Evolutionary conservation across 2,797 vertebrate genomes (phyloP).

Genomic region (Poliocrania exsul): DNA sequence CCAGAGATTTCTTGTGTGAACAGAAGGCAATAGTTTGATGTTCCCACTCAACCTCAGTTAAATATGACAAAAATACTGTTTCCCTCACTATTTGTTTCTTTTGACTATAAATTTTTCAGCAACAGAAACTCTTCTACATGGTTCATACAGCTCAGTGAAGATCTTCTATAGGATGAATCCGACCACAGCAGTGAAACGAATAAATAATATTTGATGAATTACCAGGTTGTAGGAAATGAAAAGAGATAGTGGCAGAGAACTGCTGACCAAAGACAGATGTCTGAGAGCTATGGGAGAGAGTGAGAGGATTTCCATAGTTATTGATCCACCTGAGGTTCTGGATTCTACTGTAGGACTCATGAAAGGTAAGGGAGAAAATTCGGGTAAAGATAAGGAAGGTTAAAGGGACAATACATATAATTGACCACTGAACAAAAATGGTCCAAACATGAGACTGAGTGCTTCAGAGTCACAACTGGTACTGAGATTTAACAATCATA

Average conservation of each 20-base stretch:
- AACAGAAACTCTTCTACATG: background rate
- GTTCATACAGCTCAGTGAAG: background rate
- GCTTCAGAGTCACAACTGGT: background rate
- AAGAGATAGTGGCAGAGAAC: background rate
- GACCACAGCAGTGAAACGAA: background rate
- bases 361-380: background rate
- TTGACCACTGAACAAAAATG: background rate
- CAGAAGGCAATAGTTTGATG: slow-evolving; percentile 37
- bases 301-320: background rate
- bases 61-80: slow-evolving; percentile 29
- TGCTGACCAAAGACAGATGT: background rate
- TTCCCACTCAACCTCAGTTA: slow-evolving; percentile 50
- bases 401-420: background rate
- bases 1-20: slow-evolving; percentile 32
- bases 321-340: background rate
- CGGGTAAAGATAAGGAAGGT: background rate
- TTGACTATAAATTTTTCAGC: background rate
- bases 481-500: background rate
- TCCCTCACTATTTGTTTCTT: background rate
- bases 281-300: background rate
- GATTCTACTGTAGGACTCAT: background rate
- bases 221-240: background rate
- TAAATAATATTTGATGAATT: background rate
- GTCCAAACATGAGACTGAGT: rapidly evolving
- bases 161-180: background rate